Evolutionary conservation across 2,888 invertebrate genomes (phyloP).

Genomic region (Ctenicera cuprea): DNA sequence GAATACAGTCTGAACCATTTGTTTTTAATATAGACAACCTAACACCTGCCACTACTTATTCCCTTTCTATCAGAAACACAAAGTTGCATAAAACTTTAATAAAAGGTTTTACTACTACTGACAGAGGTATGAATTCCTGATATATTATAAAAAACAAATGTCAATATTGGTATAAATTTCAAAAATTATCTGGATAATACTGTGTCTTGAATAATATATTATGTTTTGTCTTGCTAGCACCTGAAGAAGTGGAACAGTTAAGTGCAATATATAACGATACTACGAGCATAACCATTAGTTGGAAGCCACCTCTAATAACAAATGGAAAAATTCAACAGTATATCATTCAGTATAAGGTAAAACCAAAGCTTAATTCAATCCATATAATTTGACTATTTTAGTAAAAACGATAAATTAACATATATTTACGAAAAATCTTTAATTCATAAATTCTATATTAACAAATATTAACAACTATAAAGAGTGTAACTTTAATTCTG

Average conservation of each 20-base stretch:
- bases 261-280: neutral
- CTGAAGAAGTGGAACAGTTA: neutral
- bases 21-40: conserved; percentile 24
- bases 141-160: neutral
- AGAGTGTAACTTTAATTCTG: too few species aligned
- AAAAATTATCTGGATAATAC: too few species aligned
- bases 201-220: too few species aligned
- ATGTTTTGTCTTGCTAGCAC: neutral
- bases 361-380: too few species aligned
- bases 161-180: neutral
- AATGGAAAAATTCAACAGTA: conserved; percentile 32
- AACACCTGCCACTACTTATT: conserved; percentile 24
- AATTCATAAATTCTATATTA: too few species aligned
- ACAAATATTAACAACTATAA: too few species aligned
- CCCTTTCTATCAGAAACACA: neutral
- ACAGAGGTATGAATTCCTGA: conserved; percentile 37
- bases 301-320: neutral
- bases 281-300: conserved; percentile 22
- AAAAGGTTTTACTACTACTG: conserved; percentile 26
- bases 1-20: neutral
- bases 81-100: neutral
- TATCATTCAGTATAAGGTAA: conserved; percentile 24
- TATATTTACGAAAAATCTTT: too few species aligned
- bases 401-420: too few species aligned
- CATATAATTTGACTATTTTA: too few species aligned